A percentile compares a stretch with the other conserved stretches of the same genome.
Conservation (phyloP, 2,888 invertebrate species). For the Abrostola triplasia region DNA sequence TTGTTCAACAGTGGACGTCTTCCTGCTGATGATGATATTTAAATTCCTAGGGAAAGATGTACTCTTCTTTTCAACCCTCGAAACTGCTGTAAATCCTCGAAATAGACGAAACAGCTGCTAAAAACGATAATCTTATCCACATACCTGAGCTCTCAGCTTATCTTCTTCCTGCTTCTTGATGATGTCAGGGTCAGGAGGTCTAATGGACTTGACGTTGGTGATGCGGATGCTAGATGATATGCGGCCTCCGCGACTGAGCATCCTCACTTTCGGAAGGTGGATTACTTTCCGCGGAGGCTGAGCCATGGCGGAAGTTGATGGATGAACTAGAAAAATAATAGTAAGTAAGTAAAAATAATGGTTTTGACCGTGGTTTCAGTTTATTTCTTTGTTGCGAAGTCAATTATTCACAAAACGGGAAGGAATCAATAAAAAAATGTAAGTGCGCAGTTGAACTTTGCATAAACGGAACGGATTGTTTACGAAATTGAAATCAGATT, state of each 20-base stretch:
- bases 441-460: too few relatives aligned
- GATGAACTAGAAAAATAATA: constrained; percentile 69
- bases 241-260: constrained; percentile 73
- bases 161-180: constrained; percentile 78
- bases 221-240: constrained; percentile 71
- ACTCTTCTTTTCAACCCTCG: not conserved
- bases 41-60: too few relatives aligned
- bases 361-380: too few relatives aligned
- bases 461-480: not conserved
- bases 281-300: constrained; percentile 72
- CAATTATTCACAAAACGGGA: too few relatives aligned
- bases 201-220: constrained; percentile 79
- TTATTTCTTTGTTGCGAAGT: too few relatives aligned
- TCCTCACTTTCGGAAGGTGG: constrained; percentile 78
- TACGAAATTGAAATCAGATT: not conserved
- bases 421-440: too few relatives aligned
- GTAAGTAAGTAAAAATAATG: not conserved
- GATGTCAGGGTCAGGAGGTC: constrained; percentile 73
- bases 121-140: not conserved
- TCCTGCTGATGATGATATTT: too few relatives aligned
- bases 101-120: not conserved
- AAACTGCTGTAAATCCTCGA: not conserved
- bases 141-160: constrained; percentile 78
- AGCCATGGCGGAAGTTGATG: constrained; percentile 61
- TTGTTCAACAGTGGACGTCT: too few relatives aligned